Percentiles rank a stretch among this genome's conserved stretches.
Conservation (phyloP, 35 echinoderm and acorn worm species). For the Stichopus chloronotus region DNA sequence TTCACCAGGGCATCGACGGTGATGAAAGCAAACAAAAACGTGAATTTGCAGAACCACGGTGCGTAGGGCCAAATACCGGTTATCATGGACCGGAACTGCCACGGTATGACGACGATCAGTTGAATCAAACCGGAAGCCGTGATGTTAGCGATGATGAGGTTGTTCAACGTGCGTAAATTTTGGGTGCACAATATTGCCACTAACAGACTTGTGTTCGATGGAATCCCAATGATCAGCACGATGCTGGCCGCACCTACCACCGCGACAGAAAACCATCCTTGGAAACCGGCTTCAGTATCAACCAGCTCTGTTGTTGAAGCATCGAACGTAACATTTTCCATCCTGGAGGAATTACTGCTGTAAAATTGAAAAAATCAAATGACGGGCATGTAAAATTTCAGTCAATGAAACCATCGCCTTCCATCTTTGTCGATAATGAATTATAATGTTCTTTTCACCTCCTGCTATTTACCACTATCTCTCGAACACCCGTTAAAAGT, state of each 20-base stretch:
- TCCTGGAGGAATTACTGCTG: neutral
- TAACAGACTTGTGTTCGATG: constrained; percentile 1
- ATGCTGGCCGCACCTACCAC: constrained; percentile 7
- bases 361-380: too few relatives aligned
- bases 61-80: neutral
- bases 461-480: too few relatives aligned
- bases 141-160: constrained; percentile 44
- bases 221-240: constrained; percentile 12
- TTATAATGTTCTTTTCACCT: too few relatives aligned
- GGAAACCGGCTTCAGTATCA: neutral
- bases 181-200: neutral
- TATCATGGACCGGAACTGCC: constrained; percentile 21
- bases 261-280: constrained; percentile 17
- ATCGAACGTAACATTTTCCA: neutral
- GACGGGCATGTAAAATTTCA: too few relatives aligned
- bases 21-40: constrained; percentile 3
- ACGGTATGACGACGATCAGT: constrained; percentile 28
- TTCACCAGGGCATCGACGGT: constrained; percentile 37
- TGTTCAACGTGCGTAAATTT: constrained; percentile 34
- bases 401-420: too few relatives aligned
- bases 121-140: constrained; percentile 27
- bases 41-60: constrained; percentile 14
- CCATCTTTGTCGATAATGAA: too few relatives aligned
- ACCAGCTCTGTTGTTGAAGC: neutral
- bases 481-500: too few relatives aligned